These are phyloP conservation scores for Pterobdella sp. DNA, from an alignment of 2,888 invertebrate genomes.

Conservation along the genomic window DNA sequence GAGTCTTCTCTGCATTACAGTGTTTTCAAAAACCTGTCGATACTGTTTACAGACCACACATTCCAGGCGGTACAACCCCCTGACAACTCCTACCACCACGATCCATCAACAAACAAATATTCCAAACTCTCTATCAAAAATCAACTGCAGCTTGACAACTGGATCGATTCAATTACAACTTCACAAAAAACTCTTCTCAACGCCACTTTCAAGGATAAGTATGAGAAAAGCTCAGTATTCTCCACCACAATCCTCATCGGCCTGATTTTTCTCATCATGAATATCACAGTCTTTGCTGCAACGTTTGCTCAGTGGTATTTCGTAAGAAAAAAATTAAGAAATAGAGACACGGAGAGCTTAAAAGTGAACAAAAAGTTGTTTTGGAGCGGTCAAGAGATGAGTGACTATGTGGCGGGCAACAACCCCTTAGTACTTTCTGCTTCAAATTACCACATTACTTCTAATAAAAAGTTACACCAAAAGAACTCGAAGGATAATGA, in stretches of 20 bases:
- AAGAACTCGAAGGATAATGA: background rate
- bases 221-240: conserved; percentile 2
- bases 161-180: background rate
- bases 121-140: background rate
- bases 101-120: background rate
- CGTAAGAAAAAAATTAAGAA: conserved; percentile 10
- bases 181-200: background rate
- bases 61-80: background rate
- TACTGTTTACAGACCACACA: background rate
- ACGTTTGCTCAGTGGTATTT: conserved; percentile 28
- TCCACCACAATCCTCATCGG: conserved; percentile 25
- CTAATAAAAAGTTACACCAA: no score
- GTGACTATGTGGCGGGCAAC: background rate
- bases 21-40: no score
- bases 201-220: background rate
- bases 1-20: no score
- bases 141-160: background rate
- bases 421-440: no score
- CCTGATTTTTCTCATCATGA: conserved; percentile 19
- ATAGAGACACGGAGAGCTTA: background rate
- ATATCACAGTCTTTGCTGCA: conserved; percentile 25
- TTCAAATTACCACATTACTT: no score
- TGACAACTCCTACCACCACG: background rate
- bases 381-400: background rate
- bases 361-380: background rate